Conservation (phyloP, 2,113 vertebrate species). For the Paradoxurus hermaphroditus region DNA sequence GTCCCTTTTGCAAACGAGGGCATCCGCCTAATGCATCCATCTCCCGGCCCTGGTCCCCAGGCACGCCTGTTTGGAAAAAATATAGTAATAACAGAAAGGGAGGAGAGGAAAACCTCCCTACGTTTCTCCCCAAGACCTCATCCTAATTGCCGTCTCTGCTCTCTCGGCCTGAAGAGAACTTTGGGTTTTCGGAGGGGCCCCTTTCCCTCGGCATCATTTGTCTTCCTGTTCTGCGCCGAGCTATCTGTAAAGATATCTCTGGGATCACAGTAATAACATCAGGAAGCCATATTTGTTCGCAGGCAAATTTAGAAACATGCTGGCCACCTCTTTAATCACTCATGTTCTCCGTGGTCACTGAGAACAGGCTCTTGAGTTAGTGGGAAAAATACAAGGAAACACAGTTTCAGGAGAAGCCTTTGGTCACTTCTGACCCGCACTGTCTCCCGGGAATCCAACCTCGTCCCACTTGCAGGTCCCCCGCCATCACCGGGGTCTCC, state of each 20-base stretch:
- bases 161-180: background rate
- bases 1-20: conserved; percentile 34
- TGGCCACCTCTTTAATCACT: background rate
- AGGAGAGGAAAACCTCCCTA: background rate
- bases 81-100: background rate
- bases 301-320: background rate
- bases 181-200: background rate
- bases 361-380: background rate
- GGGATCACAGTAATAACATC: background rate
- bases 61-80: background rate
- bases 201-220: background rate
- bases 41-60: background rate
- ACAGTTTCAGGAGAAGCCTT: background rate
- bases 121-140: background rate
- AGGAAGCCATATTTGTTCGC: background rate
- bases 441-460: background rate
- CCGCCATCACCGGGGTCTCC: background rate
- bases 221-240: background rate
- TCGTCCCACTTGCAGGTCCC: too few relatives aligned
- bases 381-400: background rate
- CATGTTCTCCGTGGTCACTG: background rate
- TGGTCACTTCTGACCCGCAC: background rate
- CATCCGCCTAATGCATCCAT: conserved; percentile 18
- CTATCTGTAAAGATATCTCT: background rate
- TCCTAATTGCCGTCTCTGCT: conserved; percentile 45